Percentiles rank a stretch among this genome's conserved stretches.
Conservation (phyloP, 2,888 invertebrate species). For the Ectobius pallidus region DNA sequence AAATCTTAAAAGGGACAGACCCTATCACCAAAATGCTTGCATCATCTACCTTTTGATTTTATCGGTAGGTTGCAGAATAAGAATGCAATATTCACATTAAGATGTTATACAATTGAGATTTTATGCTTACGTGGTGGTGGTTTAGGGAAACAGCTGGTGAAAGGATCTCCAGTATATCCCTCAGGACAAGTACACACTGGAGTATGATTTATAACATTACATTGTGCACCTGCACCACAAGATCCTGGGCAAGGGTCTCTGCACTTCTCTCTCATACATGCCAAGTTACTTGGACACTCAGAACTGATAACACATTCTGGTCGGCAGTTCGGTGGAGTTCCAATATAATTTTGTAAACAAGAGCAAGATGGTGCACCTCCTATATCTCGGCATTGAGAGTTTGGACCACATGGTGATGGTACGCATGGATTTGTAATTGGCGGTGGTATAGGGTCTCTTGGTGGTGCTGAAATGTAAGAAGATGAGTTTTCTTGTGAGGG, state of each 20-base stretch:
- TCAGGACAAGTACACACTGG: slow-evolving; percentile 75
- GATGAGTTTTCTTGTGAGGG: not conserved
- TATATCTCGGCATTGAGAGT: slow-evolving; percentile 62
- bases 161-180: slow-evolving; percentile 79
- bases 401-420: slow-evolving; percentile 73
- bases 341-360: slow-evolving; percentile 52
- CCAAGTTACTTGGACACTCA: slow-evolving; percentile 72
- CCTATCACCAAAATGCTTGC: too few relatives aligned
- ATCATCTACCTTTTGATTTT: too few relatives aligned
- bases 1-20: too few relatives aligned
- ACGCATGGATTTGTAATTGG: slow-evolving; percentile 57
- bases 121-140: slow-evolving; percentile 62
- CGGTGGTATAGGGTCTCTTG: slow-evolving; percentile 44
- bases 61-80: too few relatives aligned
- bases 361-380: slow-evolving; percentile 50
- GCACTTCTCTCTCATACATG: slow-evolving; percentile 76
- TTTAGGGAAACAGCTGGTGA: slow-evolving; percentile 68
- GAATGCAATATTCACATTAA: too few relatives aligned
- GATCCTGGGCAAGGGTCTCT: slow-evolving; percentile 77
- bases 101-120: too few relatives aligned
- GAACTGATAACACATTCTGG: slow-evolving; percentile 77
- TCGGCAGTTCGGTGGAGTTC: slow-evolving; percentile 63
- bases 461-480: slow-evolving; percentile 20
- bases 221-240: slow-evolving; percentile 74
- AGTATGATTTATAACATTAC: slow-evolving; percentile 76